Percentiles rank a stretch among this genome's conserved stretches.
Evolutionary conservation across 2,888 invertebrate genomes (phyloP).

Genomic region (Trichogramma evanescens): DNA sequence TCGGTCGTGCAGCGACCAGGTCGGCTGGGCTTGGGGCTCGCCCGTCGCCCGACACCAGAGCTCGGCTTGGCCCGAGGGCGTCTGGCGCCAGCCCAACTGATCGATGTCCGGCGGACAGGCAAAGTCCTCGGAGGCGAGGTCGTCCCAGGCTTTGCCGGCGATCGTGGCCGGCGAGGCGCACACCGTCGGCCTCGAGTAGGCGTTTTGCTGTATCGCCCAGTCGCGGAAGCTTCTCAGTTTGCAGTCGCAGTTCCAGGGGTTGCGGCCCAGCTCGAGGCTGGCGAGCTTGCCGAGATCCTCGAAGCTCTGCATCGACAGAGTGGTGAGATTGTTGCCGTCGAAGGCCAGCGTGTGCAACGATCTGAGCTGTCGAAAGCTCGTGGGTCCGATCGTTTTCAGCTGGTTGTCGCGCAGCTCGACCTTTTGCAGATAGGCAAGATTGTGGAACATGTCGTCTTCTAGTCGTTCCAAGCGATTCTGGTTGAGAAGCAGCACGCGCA

Average conservation of each 20-base stretch:
- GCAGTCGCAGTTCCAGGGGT: constrained; percentile 87
- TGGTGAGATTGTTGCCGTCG: constrained; percentile 67
- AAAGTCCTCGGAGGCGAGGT: constrained; percentile 64
- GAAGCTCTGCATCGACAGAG: constrained; percentile 60
- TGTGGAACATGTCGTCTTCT: constrained; percentile 68
- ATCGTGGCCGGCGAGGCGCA: constrained; percentile 66
- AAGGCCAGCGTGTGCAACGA: constrained; percentile 63
- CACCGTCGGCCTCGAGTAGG: constrained; percentile 68
- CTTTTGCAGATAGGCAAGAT: constrained; percentile 66
- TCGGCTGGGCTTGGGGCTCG: constrained; percentile 69
- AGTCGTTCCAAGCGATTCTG: constrained; percentile 68
- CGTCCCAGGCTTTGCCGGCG: constrained; percentile 66
- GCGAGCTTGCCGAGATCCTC: constrained; percentile 60
- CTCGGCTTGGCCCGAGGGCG: constrained; percentile 54
- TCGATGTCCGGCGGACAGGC: constrained; percentile 73
- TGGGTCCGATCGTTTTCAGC: constrained; percentile 61
- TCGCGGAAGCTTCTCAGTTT: constrained; percentile 71
- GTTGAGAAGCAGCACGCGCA: constrained; percentile 67
- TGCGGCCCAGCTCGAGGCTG: constrained; percentile 69
- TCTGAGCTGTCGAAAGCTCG: constrained; percentile 65
- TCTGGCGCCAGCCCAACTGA: constrained; percentile 38
- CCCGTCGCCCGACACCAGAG: constrained; percentile 69
- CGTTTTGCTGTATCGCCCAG: constrained; percentile 65
- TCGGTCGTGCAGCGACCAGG: constrained; percentile 40
- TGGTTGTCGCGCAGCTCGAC: constrained; percentile 72